Evolutionary conservation across 2,113 vertebrate species (phyloP).

Genomic region (cat (Felis catus)): DNA sequence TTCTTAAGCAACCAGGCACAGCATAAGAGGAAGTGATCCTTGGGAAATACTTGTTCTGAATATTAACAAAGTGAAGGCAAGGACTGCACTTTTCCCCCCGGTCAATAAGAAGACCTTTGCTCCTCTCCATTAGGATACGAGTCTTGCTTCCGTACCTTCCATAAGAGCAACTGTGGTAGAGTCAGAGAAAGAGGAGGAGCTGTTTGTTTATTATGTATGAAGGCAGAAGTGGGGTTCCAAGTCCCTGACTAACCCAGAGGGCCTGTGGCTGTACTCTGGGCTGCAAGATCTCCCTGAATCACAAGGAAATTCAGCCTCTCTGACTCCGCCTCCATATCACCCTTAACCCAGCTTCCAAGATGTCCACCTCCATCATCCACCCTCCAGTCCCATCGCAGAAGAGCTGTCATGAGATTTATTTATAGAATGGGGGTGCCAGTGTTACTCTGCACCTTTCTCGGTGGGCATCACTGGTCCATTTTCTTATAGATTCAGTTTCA

Average conservation of each 20-base stretch:
- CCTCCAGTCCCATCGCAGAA: background rate
- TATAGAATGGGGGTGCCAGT: background rate
- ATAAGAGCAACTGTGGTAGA: background rate
- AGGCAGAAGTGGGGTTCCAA: background rate
- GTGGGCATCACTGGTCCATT: background rate
- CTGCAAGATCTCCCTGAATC: background rate
- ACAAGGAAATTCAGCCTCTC: background rate
- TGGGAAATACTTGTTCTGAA: constrained; percentile 32
- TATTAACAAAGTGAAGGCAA: constrained; percentile 39
- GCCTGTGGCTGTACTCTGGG: background rate
- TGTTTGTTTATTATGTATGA: background rate
- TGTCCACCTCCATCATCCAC: background rate
- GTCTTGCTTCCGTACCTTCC: background rate
- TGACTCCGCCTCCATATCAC: background rate
- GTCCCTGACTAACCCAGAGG: background rate
- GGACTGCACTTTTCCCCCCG: background rate
- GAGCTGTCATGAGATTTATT: background rate
- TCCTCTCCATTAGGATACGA: background rate
- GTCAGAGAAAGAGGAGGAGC: background rate
- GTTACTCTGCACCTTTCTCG: background rate
- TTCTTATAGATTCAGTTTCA: background rate
- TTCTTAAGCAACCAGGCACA: constrained; percentile 16
- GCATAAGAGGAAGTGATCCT: constrained; percentile 46
- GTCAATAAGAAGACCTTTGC: constrained; percentile 34
- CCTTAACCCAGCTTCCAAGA: background rate